Conservation (phyloP, 2,113 vertebrate genomes). For the Tetraodon nigroviridis region DNA sequence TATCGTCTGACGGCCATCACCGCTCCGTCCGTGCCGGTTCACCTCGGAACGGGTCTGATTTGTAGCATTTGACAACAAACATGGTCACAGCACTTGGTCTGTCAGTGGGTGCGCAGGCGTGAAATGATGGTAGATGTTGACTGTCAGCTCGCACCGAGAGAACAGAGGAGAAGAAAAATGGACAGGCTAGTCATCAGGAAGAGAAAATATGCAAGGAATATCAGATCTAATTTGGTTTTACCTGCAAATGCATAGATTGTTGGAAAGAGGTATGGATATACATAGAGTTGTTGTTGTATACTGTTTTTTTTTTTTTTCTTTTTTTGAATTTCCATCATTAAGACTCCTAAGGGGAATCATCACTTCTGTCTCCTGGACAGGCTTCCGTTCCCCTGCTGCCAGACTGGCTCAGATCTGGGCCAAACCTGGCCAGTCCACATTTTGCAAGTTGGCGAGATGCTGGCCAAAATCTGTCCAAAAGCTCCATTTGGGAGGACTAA, state of each 20-base stretch:
- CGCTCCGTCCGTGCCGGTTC: constrained; percentile 67
- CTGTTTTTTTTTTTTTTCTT: background rate
- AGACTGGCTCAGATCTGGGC: constrained; percentile 47
- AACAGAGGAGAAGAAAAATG: constrained; percentile 10
- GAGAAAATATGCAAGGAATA: constrained; percentile 11
- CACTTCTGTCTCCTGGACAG: constrained; percentile 39
- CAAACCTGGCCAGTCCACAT: constrained; percentile 41
- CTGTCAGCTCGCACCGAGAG: constrained; percentile 43
- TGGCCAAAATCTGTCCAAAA: constrained; percentile 34
- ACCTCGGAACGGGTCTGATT: constrained; percentile 65
- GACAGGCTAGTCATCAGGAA: constrained; percentile 13
- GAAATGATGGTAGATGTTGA: constrained; percentile 49
- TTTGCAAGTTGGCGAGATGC: constrained; percentile 44
- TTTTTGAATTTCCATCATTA: constrained; percentile 20
- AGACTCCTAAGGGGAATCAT: constrained; percentile 25
- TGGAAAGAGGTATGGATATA: too few relatives aligned
- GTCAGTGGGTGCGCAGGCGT: constrained; percentile 52
- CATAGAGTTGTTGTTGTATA: too few relatives aligned
- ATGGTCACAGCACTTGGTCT: constrained; percentile 59
- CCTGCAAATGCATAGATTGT: too few relatives aligned
- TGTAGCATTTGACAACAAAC: constrained; percentile 66
- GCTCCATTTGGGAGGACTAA: constrained; percentile 45
- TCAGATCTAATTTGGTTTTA: too few relatives aligned
- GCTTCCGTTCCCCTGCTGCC: constrained; percentile 41
- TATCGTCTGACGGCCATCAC: constrained; percentile 79